These are phyloP conservation scores for Tyto alba DNA, from an alignment of 2,113 vertebrate species.

Conservation along the genomic window DNA sequence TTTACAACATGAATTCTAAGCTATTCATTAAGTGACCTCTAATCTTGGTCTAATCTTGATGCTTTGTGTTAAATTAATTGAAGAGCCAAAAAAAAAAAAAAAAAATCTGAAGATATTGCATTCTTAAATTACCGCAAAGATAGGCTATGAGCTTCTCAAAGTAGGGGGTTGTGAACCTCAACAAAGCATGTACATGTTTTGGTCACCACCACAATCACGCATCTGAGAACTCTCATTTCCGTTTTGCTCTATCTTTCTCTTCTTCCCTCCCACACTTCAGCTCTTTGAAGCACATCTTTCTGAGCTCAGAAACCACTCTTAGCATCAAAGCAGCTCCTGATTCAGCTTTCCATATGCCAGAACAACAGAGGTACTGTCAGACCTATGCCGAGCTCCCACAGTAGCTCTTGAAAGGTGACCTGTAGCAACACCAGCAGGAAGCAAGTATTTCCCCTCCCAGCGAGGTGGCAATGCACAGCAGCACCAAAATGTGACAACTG, in stretches of 20 bases:
- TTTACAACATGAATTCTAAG: not conserved
- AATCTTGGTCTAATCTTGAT: not conserved
- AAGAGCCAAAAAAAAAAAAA: not conserved
- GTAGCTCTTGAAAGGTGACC: not conserved
- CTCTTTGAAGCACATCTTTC: not conserved
- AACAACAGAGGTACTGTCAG: not conserved
- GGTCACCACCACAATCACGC: not conserved
- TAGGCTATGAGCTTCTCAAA: not conserved
- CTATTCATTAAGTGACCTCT: not conserved
- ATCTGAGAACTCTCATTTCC: not conserved
- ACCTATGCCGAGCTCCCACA: not conserved
- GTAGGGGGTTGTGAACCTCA: not conserved
- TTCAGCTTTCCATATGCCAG: not conserved
- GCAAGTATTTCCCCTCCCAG: not conserved
- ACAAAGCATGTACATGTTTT: not conserved
- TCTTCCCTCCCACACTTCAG: constrained; percentile 10
- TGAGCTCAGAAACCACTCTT: not conserved
- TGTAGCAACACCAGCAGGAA: not conserved
- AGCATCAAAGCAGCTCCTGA: not conserved
- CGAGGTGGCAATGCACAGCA: not conserved
- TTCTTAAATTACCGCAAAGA: not conserved
- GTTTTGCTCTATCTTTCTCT: not conserved
- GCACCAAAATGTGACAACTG: not conserved
- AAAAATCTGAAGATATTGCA: not conserved
- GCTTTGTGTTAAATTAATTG: not conserved